Conservation (phyloP, 2,888 invertebrate genomes). For the Boloria euphrosyne region DNA sequence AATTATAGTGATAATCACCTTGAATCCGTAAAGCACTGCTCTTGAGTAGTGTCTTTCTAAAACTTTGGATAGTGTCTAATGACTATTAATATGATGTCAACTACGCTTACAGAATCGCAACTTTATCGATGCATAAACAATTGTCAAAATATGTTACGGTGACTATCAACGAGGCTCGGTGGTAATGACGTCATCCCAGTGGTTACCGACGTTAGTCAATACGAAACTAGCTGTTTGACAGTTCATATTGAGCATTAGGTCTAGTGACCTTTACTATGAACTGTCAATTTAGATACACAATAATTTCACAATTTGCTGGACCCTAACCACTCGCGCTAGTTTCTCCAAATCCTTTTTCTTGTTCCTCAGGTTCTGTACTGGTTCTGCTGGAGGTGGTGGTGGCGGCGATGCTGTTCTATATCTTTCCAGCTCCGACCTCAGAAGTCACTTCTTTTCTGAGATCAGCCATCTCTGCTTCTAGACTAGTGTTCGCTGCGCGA, state of each 20-base stretch:
- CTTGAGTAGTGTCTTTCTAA: not conserved
- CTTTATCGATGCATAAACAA: not conserved
- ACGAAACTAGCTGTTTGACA: not conserved
- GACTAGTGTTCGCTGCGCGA: too few species aligned
- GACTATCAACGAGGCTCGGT: not conserved
- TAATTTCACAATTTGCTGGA: too few species aligned
- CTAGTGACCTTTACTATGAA: not conserved
- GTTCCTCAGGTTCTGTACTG: too few species aligned
- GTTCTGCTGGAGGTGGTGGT: too few species aligned
- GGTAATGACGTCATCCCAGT: not conserved
- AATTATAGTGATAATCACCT: not conserved
- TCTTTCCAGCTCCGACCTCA: too few species aligned
- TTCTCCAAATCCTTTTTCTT: too few species aligned
- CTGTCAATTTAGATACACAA: not conserved
- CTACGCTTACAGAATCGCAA: not conserved
- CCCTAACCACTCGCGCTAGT: too few species aligned
- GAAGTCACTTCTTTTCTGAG: too few species aligned
- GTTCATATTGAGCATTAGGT: not conserved
- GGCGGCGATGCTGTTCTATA: too few species aligned
- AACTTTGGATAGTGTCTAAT: not conserved
- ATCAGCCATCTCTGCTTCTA: too few species aligned
- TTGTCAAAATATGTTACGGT: not conserved
- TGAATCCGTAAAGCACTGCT: conserved; percentile 1
- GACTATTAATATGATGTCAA: not conserved
- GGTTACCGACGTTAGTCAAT: not conserved